phyloP scores from a whole-genome alignment of 1,140 invertebrate genomes.

The Metaphire vulgaris region DNA sequence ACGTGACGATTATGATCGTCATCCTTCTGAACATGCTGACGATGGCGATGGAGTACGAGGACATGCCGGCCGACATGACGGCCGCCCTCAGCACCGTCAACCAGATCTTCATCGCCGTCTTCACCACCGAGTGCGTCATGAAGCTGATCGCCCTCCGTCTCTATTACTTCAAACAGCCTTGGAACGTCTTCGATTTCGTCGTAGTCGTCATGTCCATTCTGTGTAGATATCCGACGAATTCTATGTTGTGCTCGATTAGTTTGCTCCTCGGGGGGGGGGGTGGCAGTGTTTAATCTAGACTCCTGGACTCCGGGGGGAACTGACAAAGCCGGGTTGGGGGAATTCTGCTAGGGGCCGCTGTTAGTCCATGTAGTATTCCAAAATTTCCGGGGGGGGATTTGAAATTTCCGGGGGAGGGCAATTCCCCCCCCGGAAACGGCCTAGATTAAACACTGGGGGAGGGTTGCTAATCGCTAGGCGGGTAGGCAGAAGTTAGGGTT shows the following conservation, averaged over 20 bases:
- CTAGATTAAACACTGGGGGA: too few species aligned
- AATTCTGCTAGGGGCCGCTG: not conserved
- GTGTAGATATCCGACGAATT: conserved; percentile 38
- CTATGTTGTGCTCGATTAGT: too few species aligned
- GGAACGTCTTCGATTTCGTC: conserved; percentile 99
- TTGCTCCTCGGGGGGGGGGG: too few species aligned
- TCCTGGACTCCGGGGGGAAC: not conserved
- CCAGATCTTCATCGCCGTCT: conserved; percentile 96
- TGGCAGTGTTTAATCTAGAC: not conserved
- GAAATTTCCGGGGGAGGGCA: too few species aligned
- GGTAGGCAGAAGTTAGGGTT: too few species aligned
- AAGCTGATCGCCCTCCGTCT: conserved; percentile 94
- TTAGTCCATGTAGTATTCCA: not conserved
- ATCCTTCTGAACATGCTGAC: conserved; percentile 97
- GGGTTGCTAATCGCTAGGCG: too few species aligned
- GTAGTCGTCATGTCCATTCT: conserved; percentile 94
- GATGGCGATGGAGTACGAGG: conserved; percentile 95
- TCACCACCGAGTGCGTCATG: conserved; percentile 91
- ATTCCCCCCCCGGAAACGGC: too few species aligned
- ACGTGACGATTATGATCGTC: conserved; percentile 98
- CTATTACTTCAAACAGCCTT: conserved; percentile 97
- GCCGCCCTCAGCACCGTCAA: conserved; percentile 79
- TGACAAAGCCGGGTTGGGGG: not conserved
- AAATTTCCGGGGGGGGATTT: not conserved
- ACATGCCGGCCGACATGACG: conserved; percentile 74